A percentile compares a stretch with the other conserved stretches of the same genome.
phyloP scores from a whole-genome alignment of 2,888 invertebrate genomes.

The Pristionchus fissidentatus region DNA sequence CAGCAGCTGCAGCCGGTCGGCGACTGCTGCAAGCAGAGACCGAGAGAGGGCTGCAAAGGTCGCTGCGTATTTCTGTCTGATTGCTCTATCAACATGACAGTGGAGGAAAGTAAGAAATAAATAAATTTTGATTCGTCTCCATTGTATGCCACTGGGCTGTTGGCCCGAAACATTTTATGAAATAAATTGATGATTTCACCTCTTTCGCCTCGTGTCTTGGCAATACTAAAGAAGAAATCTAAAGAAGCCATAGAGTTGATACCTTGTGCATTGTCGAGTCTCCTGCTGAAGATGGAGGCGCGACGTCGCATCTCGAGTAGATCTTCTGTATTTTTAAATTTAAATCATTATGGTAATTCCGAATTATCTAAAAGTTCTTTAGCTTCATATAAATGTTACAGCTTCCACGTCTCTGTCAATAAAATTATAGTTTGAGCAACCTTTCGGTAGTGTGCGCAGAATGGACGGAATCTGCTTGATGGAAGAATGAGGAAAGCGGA shows the following conservation, averaged over 20 bases:
- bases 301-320: constrained; percentile 9
- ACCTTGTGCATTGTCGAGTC: constrained; percentile 12
- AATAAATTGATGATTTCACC: too few species aligned
- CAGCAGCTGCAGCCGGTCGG: not conserved
- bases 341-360: too few species aligned
- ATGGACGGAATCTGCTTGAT: not conserved
- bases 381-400: too few species aligned
- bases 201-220: not conserved
- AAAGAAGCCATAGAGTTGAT: not conserved
- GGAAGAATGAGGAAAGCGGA: not conserved
- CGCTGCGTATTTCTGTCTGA: too few species aligned
- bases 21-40: constrained; percentile 5
- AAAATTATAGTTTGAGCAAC: too few species aligned
- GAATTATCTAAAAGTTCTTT: too few species aligned
- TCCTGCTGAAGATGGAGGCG: not conserved
- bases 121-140: too few species aligned
- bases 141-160: too few species aligned
- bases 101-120: too few species aligned
- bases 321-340: not conserved
- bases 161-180: too few species aligned
- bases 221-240: not conserved
- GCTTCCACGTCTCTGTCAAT: too few species aligned
- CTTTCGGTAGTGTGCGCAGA: not conserved
- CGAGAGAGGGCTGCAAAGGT: constrained; percentile 1
- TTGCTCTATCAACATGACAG: too few species aligned